Conservation (phyloP, 2,888 invertebrate genomes). For the Deilephila porcellus region DNA sequence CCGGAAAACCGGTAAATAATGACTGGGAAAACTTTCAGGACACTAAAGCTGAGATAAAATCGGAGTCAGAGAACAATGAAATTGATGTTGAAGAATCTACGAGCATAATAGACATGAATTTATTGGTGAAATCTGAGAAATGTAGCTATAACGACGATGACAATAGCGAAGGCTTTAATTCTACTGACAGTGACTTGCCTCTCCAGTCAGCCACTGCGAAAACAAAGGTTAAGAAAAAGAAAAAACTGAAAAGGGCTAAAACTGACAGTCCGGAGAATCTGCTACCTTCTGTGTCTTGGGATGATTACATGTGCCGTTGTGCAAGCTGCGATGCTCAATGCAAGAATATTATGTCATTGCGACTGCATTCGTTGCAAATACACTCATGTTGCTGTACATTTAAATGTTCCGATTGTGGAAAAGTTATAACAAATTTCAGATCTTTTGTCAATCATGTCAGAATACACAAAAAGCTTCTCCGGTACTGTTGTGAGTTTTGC, state of each 20-base stretch:
- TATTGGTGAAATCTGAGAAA: conserved; percentile 59
- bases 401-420: conserved; percentile 72
- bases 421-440: conserved; percentile 61
- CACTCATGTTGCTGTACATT: conserved; percentile 70
- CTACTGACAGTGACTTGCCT: conserved; percentile 69
- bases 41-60: conserved; percentile 63
- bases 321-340: conserved; percentile 74
- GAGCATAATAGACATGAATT: conserved; percentile 47
- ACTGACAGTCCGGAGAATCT: conserved; percentile 42
- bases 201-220: conserved; percentile 55
- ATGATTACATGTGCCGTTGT: conserved; percentile 71
- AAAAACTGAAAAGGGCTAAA: conserved; percentile 39
- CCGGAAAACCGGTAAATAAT: conserved; percentile 65
- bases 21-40: conserved; percentile 70
- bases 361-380: conserved; percentile 73
- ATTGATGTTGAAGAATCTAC: conserved; percentile 43
- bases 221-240: conserved; percentile 57
- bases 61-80: conserved; percentile 46
- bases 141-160: conserved; percentile 51
- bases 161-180: conserved; percentile 52
- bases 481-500: conserved; percentile 74
- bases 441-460: conserved; percentile 69
- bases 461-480: conserved; percentile 64
- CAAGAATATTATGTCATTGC: conserved; percentile 66
- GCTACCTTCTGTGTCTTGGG: conserved; percentile 61